Evolutionary conservation across 2,797 vertebrate genomes (phyloP).

Genomic region (Crocodylus rhombifer): DNA sequence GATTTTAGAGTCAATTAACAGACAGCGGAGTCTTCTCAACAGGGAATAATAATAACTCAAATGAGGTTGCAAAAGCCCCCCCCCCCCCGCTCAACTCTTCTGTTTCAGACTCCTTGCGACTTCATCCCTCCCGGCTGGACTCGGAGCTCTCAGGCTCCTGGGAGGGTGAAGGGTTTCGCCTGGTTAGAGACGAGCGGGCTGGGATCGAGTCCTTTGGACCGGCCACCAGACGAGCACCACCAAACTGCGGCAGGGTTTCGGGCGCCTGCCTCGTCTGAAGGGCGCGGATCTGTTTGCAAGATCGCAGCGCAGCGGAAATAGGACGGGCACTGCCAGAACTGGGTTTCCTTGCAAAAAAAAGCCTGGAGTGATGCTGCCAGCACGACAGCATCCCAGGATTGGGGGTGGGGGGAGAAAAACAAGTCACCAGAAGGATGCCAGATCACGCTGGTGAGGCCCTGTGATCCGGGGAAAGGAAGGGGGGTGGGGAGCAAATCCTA

Average conservation of each 20-base stretch:
- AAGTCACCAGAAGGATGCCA: slow-evolving; percentile 35
- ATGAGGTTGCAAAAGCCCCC: background rate
- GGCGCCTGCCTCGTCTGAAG: background rate
- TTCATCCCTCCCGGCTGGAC: slow-evolving; percentile 29
- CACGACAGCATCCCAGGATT: background rate
- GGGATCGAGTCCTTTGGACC: background rate
- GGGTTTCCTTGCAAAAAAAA: slow-evolving; percentile 15
- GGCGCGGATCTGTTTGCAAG: background rate
- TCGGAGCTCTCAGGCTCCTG: background rate
- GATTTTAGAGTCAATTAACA: background rate
- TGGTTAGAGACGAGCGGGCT: background rate
- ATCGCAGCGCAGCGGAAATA: background rate
- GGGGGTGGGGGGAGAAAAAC: background rate
- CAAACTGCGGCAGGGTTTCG: background rate
- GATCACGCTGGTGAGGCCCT: background rate
- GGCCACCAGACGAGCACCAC: background rate
- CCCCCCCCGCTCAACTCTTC: background rate
- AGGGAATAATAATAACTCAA: background rate
- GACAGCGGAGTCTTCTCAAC: background rate
- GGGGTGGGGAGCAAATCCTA: background rate
- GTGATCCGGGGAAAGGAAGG: background rate
- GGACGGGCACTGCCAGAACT: background rate
- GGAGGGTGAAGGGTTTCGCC: too few species aligned
- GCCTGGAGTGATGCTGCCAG: slow-evolving; percentile 1
- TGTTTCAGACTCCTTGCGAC: background rate